A percentile compares a stretch with the other conserved stretches of the same genome.
Evolutionary conservation across 1,140 invertebrate genomes (phyloP).

Genomic region (Polypedilum pembai): DNA sequence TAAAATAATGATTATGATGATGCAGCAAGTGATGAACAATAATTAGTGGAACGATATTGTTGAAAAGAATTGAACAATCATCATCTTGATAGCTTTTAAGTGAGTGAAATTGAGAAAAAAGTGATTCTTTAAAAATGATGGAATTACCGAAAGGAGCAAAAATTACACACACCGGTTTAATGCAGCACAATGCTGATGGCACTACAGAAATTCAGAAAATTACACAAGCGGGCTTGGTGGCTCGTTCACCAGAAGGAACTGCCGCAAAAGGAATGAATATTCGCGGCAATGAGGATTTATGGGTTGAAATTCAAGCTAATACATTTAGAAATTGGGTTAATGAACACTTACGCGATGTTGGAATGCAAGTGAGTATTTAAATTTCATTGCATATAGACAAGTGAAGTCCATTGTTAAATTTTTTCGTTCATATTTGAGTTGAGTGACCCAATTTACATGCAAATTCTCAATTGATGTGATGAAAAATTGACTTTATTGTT

Average conservation of each 20-base stretch:
- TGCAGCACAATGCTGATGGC: constrained; percentile 42
- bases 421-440: neutral
- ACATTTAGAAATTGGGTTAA: constrained; percentile 98
- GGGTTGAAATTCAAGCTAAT: constrained; percentile 95
- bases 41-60: constrained; percentile 17
- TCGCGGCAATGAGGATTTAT: constrained; percentile 85
- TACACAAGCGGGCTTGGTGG: constrained; percentile 65
- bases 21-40: neutral
- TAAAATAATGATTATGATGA: neutral
- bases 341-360: constrained; percentile 72
- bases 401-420: constrained; percentile 10
- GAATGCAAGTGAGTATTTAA: constrained; percentile 49
- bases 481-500: neutral
- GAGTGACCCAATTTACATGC: constrained; percentile 20
- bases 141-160: constrained; percentile 39
- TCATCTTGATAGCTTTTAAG: neutral
- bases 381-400: neutral
- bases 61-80: neutral
- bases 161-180: constrained; percentile 42
- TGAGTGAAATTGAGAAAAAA: neutral
- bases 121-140: neutral
- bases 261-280: constrained; percentile 88
- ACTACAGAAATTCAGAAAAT: constrained; percentile 45
- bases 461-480: neutral
- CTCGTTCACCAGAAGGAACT: constrained; percentile 81